These are phyloP conservation scores for Macheiramphus alcinus DNA, from an alignment of 2,113 vertebrate genomes.

Conservation along the genomic window DNA sequence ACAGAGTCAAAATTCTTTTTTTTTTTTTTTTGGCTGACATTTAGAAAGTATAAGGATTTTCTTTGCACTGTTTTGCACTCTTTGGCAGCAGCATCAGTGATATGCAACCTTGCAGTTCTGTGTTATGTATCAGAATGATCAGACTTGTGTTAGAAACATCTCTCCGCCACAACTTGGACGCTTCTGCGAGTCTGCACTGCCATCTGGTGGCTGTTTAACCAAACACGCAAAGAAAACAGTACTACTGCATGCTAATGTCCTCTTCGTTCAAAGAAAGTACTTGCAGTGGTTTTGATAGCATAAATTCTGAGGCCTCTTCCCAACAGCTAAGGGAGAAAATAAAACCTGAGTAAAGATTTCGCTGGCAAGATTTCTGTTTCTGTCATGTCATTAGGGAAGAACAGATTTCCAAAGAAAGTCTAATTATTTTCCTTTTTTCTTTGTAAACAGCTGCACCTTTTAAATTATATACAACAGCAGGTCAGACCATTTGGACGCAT, in stretches of 20 bases:
- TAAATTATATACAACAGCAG: background rate
- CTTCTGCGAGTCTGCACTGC: slow-evolving; percentile 1
- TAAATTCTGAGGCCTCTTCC: background rate
- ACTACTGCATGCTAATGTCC: rapidly evolving
- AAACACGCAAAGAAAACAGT: background rate
- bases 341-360: background rate
- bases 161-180: rapidly evolving
- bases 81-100: background rate
- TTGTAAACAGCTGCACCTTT: background rate
- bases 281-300: background rate
- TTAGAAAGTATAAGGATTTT: background rate
- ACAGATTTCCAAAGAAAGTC: background rate
- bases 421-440: background rate
- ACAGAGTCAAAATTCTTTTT: background rate
- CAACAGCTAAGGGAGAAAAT: background rate
- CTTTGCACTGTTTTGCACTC: background rate
- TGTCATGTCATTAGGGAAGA: background rate
- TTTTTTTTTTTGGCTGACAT: background rate
- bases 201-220: slow-evolving; percentile 8
- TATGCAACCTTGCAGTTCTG: background rate
- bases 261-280: background rate
- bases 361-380: background rate
- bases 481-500: background rate
- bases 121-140: background rate
- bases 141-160: background rate